Percentiles rank a stretch among this genome's conserved stretches.
phyloP scores from a whole-genome alignment of 2,888 invertebrate species.

The Mythimna loreyi region DNA sequence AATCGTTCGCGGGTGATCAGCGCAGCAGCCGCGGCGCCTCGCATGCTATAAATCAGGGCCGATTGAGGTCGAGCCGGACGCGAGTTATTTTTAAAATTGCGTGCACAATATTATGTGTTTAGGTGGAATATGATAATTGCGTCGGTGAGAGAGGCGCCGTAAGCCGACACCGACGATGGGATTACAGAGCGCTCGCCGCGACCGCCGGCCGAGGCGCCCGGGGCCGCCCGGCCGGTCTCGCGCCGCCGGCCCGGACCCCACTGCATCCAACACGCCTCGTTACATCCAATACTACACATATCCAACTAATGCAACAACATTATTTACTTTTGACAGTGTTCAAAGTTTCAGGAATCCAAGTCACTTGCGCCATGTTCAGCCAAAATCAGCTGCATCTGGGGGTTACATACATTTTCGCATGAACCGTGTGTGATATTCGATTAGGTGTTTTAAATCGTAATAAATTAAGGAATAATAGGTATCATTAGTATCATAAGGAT shows the following conservation, averaged over 20 bases:
- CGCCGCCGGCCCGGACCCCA: conserved; percentile 54
- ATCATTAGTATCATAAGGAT: neutral
- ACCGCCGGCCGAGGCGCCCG: conserved; percentile 60
- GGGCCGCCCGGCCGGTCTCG: conserved; percentile 60
- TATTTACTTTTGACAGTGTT: conserved; percentile 7
- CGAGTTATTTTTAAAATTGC: conserved; percentile 90
- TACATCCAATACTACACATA: conserved; percentile 56
- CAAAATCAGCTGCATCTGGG: neutral
- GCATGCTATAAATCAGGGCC: conserved; percentile 85
- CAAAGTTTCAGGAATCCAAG: conserved; percentile 15
- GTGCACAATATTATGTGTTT: conserved; percentile 90
- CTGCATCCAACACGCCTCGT: conserved; percentile 74
- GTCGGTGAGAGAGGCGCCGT: conserved; percentile 85
- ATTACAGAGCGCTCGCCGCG: conserved; percentile 85
- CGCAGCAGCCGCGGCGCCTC: conserved; percentile 72
- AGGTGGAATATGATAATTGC: conserved; percentile 91
- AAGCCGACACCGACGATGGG: conserved; percentile 88
- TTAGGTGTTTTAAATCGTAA: too few species aligned
- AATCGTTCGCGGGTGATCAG: conserved; percentile 72
- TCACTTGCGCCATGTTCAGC: neutral
- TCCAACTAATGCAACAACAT: conserved; percentile 15
- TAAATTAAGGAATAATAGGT: too few species aligned
- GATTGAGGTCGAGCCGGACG: conserved; percentile 88
- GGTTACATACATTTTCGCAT: neutral
- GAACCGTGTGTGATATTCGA: neutral